A percentile compares a stretch with the other conserved stretches of the same genome.
Evolutionary conservation across 1,140 invertebrate genomes (phyloP).

Genomic region (Euborellia annulipes): DNA sequence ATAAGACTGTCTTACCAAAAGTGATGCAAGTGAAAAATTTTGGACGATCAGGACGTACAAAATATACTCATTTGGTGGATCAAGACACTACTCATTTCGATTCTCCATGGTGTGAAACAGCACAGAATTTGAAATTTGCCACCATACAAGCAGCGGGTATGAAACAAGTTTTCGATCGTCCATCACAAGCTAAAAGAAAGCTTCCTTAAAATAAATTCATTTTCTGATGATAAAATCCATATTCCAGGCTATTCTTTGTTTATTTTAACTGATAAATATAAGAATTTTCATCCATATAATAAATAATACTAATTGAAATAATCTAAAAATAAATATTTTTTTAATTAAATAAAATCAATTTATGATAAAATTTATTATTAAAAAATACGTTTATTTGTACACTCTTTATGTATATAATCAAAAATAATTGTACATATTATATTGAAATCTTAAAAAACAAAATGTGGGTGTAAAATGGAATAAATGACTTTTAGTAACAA

Average conservation of each 20-base stretch:
- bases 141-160: conserved; percentile 85
- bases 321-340: background rate
- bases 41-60: conserved; percentile 94
- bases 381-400: no score
- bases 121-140: conserved; percentile 81
- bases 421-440: no score
- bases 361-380: background rate
- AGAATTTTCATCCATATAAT: background rate
- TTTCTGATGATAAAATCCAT: background rate
- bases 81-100: conserved; percentile 98
- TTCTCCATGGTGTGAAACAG: conserved; percentile 88
- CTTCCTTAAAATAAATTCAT: background rate
- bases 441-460: no score
- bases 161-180: conserved; percentile 83
- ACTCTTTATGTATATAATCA: no score
- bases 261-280: conserved; percentile 3
- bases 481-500: no score
- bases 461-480: no score
- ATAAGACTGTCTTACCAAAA: conserved; percentile 96
- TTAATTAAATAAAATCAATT: background rate
- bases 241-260: conserved; percentile 2
- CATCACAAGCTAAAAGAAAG: conserved; percentile 30
- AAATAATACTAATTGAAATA: no score
- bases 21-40: conserved; percentile 99
- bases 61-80: conserved; percentile 98